phyloP scores from a whole-genome alignment of 1,140 invertebrate genomes.

The Drosophila arawakana region DNA sequence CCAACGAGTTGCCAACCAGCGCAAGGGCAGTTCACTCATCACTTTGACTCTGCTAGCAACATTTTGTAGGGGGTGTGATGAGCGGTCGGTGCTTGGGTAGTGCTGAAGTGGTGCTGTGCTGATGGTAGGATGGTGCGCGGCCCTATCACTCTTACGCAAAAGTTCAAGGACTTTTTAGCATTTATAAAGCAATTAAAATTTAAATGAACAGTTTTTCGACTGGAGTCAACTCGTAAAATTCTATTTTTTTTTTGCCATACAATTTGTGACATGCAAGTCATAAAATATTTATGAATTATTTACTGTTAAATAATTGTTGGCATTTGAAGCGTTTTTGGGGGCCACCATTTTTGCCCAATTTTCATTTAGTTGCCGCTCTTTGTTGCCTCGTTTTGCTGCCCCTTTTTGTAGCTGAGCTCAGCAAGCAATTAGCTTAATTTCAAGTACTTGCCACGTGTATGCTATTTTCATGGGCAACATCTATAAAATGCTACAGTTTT shows the following conservation, averaged over 20 bases:
- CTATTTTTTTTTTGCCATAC: conserved; percentile 48
- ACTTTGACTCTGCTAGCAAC: conserved; percentile 11
- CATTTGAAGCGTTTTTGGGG: conserved; percentile 44
- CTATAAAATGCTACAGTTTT: conserved; percentile 12
- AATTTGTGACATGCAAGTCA: conserved; percentile 77
- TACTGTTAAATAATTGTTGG: conserved; percentile 75
- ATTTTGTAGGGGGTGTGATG: conserved; percentile 39
- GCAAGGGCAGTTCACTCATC: conserved; percentile 71
- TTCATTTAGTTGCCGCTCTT: conserved; percentile 11
- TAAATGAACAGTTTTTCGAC: conserved; percentile 78
- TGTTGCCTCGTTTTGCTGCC: neutral
- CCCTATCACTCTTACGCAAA: conserved; percentile 72
- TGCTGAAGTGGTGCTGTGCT: conserved; percentile 4
- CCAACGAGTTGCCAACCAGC: conserved; percentile 60
- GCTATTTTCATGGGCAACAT: neutral
- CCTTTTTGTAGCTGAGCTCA: conserved; percentile 30
- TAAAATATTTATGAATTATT: conserved; percentile 78
- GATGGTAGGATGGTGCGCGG: conserved; percentile 7
- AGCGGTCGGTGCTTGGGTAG: neutral
- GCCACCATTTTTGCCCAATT: conserved; percentile 1
- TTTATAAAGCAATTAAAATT: conserved; percentile 84
- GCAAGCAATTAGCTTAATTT: conserved; percentile 50
- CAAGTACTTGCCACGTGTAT: conserved; percentile 22
- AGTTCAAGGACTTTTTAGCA: conserved; percentile 84
- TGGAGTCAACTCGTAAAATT: conserved; percentile 32